These are phyloP conservation scores for Pyrrhosoma nymphula DNA, from an alignment of 2,888 invertebrate genomes.

Conservation along the genomic window DNA sequence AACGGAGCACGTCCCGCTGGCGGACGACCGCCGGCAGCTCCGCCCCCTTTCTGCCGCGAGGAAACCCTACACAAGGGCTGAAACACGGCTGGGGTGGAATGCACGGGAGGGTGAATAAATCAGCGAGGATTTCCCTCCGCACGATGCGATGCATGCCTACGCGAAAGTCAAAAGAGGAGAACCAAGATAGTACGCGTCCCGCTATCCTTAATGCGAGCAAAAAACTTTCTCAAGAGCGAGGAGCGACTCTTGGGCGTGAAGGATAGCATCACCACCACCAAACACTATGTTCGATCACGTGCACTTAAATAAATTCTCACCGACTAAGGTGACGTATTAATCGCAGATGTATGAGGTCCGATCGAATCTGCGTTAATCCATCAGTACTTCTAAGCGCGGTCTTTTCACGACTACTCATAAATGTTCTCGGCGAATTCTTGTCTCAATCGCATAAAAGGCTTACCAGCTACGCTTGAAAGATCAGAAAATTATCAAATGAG, in stretches of 20 bases:
- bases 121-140: not conserved
- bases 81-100: not conserved
- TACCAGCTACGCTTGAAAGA: too few relatives aligned
- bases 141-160: not conserved
- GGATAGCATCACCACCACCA: not conserved
- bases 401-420: too few relatives aligned
- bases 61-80: not conserved
- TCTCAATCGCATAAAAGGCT: too few relatives aligned
- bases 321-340: too few relatives aligned
- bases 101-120: slow-evolving; percentile 3
- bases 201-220: not conserved
- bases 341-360: too few relatives aligned
- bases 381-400: too few relatives aligned
- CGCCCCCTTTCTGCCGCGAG: not conserved
- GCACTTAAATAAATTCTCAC: too few relatives aligned
- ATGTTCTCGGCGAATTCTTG: too few relatives aligned
- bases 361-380: too few relatives aligned
- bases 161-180: not conserved
- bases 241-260: not conserved
- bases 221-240: not conserved
- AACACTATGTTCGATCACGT: too few relatives aligned
- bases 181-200: not conserved
- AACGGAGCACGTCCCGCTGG: slow-evolving; percentile 15
- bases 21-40: not conserved
- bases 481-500: too few relatives aligned